These are phyloP conservation scores for Notechis scutatus DNA, from an alignment of 2,113 vertebrate genomes.

Conservation along the genomic window DNA sequence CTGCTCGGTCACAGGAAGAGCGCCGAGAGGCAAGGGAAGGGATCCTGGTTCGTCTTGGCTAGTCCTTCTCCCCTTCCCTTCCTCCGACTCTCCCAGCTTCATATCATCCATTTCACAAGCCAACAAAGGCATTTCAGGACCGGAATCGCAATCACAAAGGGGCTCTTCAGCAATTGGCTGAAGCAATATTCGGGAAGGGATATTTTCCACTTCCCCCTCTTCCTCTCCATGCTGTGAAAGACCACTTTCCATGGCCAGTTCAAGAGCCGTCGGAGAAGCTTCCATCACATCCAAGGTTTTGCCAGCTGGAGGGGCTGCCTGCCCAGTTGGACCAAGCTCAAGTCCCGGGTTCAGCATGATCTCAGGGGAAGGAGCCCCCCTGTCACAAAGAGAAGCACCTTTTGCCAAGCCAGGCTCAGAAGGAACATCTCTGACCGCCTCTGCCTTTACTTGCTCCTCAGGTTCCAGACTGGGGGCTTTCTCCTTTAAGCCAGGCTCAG, in stretches of 20 bases:
- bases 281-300: neutral
- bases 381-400: rapidly evolving
- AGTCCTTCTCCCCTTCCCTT: neutral
- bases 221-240: neutral
- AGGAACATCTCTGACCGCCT: neutral
- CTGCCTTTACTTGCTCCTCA: rapidly evolving
- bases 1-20: constrained; percentile 16
- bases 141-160: constrained; percentile 49
- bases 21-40: rapidly evolving
- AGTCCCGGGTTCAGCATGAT: neutral
- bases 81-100: neutral
- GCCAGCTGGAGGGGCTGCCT: rapidly evolving
- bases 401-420: neutral
- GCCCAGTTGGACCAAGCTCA: neutral
- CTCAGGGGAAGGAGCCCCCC: rapidly evolving
- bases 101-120: rapidly evolving
- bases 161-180: constrained; percentile 57
- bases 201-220: neutral
- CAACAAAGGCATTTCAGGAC: constrained; percentile 14
- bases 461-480: neutral
- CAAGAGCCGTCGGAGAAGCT: rapidly evolving
- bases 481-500: neutral
- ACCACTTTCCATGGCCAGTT: rapidly evolving
- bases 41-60: neutral
- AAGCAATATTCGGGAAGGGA: neutral